These are phyloP conservation scores for Tachina grossa DNA, from an alignment of 2,888 invertebrate species.

Conservation along the genomic window DNA sequence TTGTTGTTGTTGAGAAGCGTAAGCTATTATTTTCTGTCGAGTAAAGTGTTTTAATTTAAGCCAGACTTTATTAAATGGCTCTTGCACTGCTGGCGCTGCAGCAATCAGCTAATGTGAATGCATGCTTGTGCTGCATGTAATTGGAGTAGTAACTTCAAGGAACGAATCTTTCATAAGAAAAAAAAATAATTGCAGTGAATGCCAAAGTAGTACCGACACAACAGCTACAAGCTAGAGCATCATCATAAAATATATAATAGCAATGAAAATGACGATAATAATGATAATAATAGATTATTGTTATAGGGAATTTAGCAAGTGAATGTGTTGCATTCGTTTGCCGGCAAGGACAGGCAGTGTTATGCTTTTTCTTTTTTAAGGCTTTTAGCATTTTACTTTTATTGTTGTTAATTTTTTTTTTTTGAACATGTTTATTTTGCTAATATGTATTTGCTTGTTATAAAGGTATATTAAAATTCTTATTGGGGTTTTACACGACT, in stretches of 20 bases:
- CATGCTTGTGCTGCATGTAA: constrained; percentile 47
- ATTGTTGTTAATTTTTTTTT: neutral
- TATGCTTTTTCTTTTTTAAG: constrained; percentile 20
- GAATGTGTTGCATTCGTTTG: constrained; percentile 45
- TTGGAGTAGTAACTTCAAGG: constrained; percentile 66
- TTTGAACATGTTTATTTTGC: neutral
- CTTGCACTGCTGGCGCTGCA: constrained; percentile 17
- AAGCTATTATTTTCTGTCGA: constrained; percentile 21
- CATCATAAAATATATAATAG: constrained; percentile 49
- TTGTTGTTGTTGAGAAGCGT: neutral
- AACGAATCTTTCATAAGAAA: constrained; percentile 54
- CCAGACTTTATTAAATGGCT: constrained; percentile 30
- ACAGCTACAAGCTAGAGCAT: constrained; percentile 1
- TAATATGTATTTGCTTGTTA: neutral
- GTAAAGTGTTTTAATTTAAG: constrained; percentile 60
- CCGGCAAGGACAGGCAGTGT: constrained; percentile 58
- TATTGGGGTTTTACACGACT: constrained; percentile 33
- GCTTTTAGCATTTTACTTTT: neutral
- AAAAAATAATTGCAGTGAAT: constrained; percentile 29
- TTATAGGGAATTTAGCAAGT: constrained; percentile 63
- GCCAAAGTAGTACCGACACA: neutral
- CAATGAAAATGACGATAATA: constrained; percentile 50
- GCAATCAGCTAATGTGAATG: neutral
- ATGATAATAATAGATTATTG: constrained; percentile 66
- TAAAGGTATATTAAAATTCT: constrained; percentile 38